Evolutionary conservation across 2,113 vertebrate species (phyloP).

Genomic region (Gymnogyps californianus): DNA sequence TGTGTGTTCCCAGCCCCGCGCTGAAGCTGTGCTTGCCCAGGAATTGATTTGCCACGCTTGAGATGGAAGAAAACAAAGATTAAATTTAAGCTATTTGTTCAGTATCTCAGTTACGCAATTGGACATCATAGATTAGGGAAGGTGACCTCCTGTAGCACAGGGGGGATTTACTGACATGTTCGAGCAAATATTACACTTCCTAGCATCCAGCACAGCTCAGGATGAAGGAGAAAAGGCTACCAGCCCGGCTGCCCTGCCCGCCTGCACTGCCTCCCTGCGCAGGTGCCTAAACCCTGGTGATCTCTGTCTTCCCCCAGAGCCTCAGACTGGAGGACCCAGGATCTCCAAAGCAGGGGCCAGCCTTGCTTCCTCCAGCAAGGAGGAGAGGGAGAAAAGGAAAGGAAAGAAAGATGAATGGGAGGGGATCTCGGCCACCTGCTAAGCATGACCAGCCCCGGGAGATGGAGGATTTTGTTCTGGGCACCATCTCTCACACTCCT

Average conservation of each 20-base stretch:
- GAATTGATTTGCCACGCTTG: slow-evolving; percentile 32
- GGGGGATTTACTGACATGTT: slow-evolving; percentile 33
- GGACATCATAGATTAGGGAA: slow-evolving; percentile 46
- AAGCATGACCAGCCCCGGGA: neutral
- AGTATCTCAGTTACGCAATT: slow-evolving; percentile 48
- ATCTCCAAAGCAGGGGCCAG: neutral
- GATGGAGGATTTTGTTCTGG: neutral
- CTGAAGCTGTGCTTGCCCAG: neutral
- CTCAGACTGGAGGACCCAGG: neutral
- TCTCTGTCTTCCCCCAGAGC: neutral
- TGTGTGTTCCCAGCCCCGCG: neutral
- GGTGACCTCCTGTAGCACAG: slow-evolving; percentile 43
- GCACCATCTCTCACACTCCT: neutral
- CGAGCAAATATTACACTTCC: slow-evolving; percentile 2
- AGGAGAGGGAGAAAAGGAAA: neutral
- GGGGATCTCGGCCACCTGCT: neutral
- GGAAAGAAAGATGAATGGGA: neutral
- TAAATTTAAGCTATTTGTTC: slow-evolving; percentile 66
- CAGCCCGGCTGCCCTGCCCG: neutral
- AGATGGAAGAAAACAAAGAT: slow-evolving; percentile 56
- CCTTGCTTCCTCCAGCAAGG: neutral
- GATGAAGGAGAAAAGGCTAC: neutral
- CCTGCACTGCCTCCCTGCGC: neutral
- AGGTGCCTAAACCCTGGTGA: neutral
- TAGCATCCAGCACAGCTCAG: neutral